These are phyloP conservation scores for Microplitis mediator DNA, from an alignment of 1,140 invertebrate species.

Conservation along the genomic window DNA sequence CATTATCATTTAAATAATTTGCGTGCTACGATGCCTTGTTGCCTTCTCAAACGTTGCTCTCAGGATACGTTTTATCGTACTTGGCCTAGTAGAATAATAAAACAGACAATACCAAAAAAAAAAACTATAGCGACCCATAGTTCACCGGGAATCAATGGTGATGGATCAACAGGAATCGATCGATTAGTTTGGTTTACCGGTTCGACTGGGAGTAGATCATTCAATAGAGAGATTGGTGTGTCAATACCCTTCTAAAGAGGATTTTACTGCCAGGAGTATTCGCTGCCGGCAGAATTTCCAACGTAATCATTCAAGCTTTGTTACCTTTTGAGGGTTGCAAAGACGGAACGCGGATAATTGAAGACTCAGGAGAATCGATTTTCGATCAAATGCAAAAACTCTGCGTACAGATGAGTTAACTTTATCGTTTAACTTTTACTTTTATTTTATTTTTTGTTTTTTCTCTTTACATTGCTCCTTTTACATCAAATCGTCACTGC, in stretches of 20 bases:
- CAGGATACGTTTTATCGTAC: slow-evolving; percentile 48
- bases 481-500: slow-evolving; percentile 14
- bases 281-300: not conserved
- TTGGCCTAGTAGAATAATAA: slow-evolving; percentile 45
- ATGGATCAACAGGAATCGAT: not conserved
- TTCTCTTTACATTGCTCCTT: not conserved
- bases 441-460: not conserved
- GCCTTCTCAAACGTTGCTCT: slow-evolving; percentile 43
- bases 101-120: slow-evolving; percentile 22
- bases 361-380: slow-evolving; percentile 4
- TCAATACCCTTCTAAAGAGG: slow-evolving; percentile 50
- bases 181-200: slow-evolving; percentile 7
- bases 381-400: not conserved
- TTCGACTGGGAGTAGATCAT: slow-evolving; percentile 22
- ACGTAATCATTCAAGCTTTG: not conserved
- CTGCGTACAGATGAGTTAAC: not conserved
- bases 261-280: not conserved
- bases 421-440: not conserved
- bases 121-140: slow-evolving; percentile 37
- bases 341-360: slow-evolving; percentile 6
- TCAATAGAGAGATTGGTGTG: slow-evolving; percentile 42
- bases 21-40: slow-evolving; percentile 45
- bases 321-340: not conserved
- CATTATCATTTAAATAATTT: slow-evolving; percentile 42
- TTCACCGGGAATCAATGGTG: slow-evolving; percentile 4